Evolutionary conservation across 37 sponge, comb jelly and placozoan genomes (phyloP), one percentile per base, ranked within the genome.

Genomic region (Tethya wilhelma): DNA sequence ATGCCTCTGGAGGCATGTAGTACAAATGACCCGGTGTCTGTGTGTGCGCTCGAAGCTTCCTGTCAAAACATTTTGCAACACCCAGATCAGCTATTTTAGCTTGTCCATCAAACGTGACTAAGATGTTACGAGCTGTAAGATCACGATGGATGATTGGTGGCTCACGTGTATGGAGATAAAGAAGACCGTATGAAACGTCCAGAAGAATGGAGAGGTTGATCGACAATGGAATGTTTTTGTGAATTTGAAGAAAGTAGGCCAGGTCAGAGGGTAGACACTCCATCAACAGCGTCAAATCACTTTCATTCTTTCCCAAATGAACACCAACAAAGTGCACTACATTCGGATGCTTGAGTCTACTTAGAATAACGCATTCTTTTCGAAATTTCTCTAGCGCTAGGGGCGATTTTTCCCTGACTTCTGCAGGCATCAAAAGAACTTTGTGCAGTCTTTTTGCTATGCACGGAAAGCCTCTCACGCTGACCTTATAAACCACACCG

Each of bases 311-410:
- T 26, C 65, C 53, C 0, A 36, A 55, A 55, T 57, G 38, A 20
- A 79, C 68, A 9, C 79, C 79, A 5, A 79, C 56, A 9, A 67
- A 79, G 0, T 79, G 79, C 8, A 79, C 79, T n/a, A 79, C 45
- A 40, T 79, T 66, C 6, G 79, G 79, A 38, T 79, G 79, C 33
- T 38, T 42, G 9, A 79, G 38, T 38, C 32, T 1, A 40, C 79
- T 67, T 20, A 79, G 56, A 39, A 71, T 23, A 11, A 20, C 29
- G 59, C 71, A 81, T 38, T 81, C 81, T 14, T 57, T 63, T n/a
- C 9, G 11, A 58, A 81, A 81, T n/a, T 32, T 59, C 5, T 26
- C 20, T 32, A 4, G 76, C n/a, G n/a, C n/a, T n/a, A n/a, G n/a
- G n/a, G n/a, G n/a, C n/a, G n/a, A n/a, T n/a, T n/a, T n/a, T n/a